Evolutionary conservation across 2,113 vertebrate genomes (phyloP).

Genomic region (Etheostoma spectabile): DNA sequence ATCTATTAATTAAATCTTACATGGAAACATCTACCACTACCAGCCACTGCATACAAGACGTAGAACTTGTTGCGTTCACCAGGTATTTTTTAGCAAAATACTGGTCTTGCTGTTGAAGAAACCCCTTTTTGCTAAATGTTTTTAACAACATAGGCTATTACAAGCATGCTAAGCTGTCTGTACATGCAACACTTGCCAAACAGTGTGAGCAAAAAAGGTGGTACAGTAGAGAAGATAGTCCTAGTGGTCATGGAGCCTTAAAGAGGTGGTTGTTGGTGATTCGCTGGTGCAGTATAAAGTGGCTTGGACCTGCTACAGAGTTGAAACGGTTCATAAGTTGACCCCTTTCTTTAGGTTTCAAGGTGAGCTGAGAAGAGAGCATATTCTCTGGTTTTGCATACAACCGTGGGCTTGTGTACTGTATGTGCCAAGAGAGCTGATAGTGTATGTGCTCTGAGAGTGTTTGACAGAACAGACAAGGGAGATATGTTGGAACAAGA

Average conservation of each 20-base stretch:
- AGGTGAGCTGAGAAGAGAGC: conserved; percentile 29
- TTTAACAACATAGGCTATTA: conserved; percentile 23
- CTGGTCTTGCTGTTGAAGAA: conserved; percentile 10
- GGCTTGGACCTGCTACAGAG: conserved; percentile 59
- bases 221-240: conserved; percentile 14
- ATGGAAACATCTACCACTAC: conserved; percentile 57
- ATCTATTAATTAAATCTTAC: conserved; percentile 46
- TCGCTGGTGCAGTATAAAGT: conserved; percentile 59
- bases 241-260: conserved; percentile 38
- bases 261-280: conserved; percentile 39
- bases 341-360: conserved; percentile 25
- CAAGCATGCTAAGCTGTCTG: conserved; percentile 56
- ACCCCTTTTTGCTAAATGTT: conserved; percentile 30
- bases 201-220: conserved; percentile 22
- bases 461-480: conserved; percentile 33
- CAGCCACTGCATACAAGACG: conserved; percentile 44
- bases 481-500: neutral
- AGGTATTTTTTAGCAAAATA: conserved; percentile 18
- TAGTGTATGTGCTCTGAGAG: conserved; percentile 29
- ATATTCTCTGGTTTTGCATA: conserved; percentile 49
- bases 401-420: conserved; percentile 11
- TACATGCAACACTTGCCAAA: conserved; percentile 48
- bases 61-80: conserved; percentile 20
- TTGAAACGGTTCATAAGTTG: conserved; percentile 19
- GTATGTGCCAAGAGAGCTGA: conserved; percentile 29